A percentile compares a stretch with the other conserved stretches of the same genome.
Evolutionary conservation across 2,797 vertebrate species (phyloP).

Genomic region (Sebastes kiyomatsui): DNA sequence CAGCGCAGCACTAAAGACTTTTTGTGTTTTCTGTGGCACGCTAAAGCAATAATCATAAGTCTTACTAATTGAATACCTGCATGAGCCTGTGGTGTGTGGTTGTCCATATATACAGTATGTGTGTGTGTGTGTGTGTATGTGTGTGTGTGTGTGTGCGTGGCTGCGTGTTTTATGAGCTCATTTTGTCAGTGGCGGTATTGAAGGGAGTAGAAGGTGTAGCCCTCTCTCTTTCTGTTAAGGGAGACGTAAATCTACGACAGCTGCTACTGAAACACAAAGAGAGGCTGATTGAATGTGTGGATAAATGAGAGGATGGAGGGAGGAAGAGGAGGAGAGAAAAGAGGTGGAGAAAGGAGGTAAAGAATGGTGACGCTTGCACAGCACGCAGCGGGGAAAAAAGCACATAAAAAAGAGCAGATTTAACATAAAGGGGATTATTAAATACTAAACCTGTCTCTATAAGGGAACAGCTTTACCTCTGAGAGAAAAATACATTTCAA

Average conservation of each 20-base stretch:
- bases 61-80: slow-evolving; percentile 56
- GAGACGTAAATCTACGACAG: slow-evolving; percentile 49
- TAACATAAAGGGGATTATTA: neutral
- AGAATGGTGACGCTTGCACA: neutral
- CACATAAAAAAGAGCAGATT: neutral
- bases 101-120: neutral
- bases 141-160: neutral
- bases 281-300: slow-evolving; percentile 31
- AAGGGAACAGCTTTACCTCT: neutral
- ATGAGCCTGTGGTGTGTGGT: neutral
- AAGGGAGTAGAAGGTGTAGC: slow-evolving; percentile 43
- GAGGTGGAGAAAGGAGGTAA: neutral
- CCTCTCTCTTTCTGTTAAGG: slow-evolving; percentile 12
- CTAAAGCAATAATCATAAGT: slow-evolving; percentile 49
- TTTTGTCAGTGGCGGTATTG: slow-evolving; percentile 54
- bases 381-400: neutral
- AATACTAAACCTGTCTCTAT: neutral
- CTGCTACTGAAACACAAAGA: slow-evolving; percentile 45
- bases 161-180: slow-evolving; percentile 47
- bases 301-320: slow-evolving; percentile 17
- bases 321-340: slow-evolving; percentile 14
- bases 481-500: no score
- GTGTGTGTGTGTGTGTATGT: neutral
- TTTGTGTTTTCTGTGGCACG: slow-evolving; percentile 17
- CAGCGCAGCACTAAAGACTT: slow-evolving; percentile 10